Base-by-base conservation (phyloP, 2,888 invertebrate species). In the Cyclophora punctaria region DNA sequence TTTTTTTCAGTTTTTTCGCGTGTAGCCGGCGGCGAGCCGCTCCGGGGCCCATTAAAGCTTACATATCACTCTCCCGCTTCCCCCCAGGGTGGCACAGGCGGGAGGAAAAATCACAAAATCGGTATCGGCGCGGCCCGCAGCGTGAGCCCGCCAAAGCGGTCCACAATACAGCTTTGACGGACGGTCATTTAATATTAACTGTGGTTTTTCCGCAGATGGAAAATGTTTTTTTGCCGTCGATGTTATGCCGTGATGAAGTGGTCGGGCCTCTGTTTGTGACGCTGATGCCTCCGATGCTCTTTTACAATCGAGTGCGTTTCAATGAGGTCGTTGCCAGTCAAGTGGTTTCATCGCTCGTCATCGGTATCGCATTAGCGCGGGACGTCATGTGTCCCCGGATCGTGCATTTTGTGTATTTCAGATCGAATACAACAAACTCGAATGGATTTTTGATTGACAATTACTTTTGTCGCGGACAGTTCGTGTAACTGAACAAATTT, bases 151-250 rank as follows among this genome's bases (percentile, higher is more conserved):
- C 72, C 77, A 75, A 79, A 80, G 75, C 80, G 72, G 75, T 74
- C 73, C 67, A 80, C 84, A 81, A 84, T 82, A 82, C 80, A 80
- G 82, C 83, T 87, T 88, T 88, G 88, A 87, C 82, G 83, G 78
- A 86, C 83, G 84, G 78, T 85, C 86, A 86, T 88, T 87, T 88
- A 87, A 87, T 88, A 88, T 88, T 87, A 84, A 87, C 88, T 85
- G 88, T 73, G 87, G 87, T 86, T 86, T 84, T 81, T 76, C 82
- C 83, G 77, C 85, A 86, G 84, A 86, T 87, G 87, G 83, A 82
- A 86, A 84, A 83, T 79, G 82, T 85, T 84, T 86, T 82, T 86
- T 86, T 83, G 82, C 83, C 78, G 78, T 68, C 66, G 62, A 71
- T 73, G 83, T 83, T 79, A 82, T 77, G 75, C 73, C 64, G 83